Evolutionary conservation across 2,888 invertebrate genomes (phyloP).

Genomic region (Selenia dentaria): DNA sequence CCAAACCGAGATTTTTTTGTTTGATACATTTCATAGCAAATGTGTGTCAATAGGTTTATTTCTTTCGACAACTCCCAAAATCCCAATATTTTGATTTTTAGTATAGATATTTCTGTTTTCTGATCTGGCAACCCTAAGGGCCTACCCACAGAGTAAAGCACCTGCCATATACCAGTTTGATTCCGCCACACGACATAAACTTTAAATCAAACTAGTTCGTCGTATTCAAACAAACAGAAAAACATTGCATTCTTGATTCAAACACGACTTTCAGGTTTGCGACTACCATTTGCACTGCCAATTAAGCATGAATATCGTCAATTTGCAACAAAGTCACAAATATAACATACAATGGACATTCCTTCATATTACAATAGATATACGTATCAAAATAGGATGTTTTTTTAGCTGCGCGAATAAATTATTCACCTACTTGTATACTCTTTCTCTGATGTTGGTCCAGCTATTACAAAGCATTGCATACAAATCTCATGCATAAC

Average conservation of each 20-base stretch:
- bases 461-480: slow-evolving; percentile 7
- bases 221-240: slow-evolving; percentile 19
- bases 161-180: slow-evolving; percentile 15
- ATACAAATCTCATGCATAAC: slow-evolving; percentile 9
- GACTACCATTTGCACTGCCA: slow-evolving; percentile 19
- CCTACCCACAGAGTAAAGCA: slow-evolving; percentile 5
- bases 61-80: too few relatives aligned
- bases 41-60: too few relatives aligned
- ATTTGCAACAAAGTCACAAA: slow-evolving; percentile 18
- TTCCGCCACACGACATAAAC: slow-evolving; percentile 6
- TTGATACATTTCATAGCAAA: too few relatives aligned
- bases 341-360: neutral
- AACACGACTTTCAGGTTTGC: slow-evolving; percentile 30
- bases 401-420: neutral
- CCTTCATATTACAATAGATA: neutral
- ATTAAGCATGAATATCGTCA: slow-evolving; percentile 24
- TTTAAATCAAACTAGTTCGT: slow-evolving; percentile 14
- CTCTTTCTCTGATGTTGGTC: slow-evolving; percentile 4
- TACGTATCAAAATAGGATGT: slow-evolving; percentile 1
- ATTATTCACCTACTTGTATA: neutral
- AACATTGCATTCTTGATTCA: slow-evolving; percentile 16
- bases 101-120: too few relatives aligned
- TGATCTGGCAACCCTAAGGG: too few relatives aligned
- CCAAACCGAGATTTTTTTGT: too few relatives aligned
- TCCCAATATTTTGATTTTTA: too few relatives aligned